These are phyloP conservation scores for Scalopus aquaticus DNA, from an alignment of 2,113 vertebrate species.

Conservation along the genomic window DNA sequence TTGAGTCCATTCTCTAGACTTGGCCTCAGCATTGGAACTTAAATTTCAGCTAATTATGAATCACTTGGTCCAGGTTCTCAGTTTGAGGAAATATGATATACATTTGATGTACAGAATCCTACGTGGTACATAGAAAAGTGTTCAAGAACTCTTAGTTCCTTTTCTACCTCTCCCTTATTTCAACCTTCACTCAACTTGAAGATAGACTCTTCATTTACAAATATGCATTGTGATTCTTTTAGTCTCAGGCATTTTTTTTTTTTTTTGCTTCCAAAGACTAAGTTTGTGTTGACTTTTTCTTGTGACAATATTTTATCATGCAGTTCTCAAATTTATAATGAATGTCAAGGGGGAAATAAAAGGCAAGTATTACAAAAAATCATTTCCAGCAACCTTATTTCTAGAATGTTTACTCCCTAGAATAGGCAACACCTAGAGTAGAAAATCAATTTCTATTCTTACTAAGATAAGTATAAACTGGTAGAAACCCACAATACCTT, in stretches of 20 bases:
- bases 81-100: not conserved
- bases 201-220: not conserved
- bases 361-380: slow-evolving; percentile 24
- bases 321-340: not conserved
- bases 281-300: not conserved
- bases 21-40: not conserved
- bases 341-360: slow-evolving; percentile 26
- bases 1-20: not conserved
- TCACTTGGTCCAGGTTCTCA: not conserved
- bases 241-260: not conserved
- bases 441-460: slow-evolving; percentile 71
- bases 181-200: not conserved
- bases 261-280: not conserved
- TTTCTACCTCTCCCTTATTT: not conserved
- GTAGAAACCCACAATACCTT: slow-evolving; percentile 36
- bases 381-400: slow-evolving; percentile 32
- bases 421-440: slow-evolving; percentile 57
- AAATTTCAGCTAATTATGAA: not conserved
- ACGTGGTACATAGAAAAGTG: not conserved
- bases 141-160: not conserved
- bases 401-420: slow-evolving; percentile 37
- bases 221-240: not conserved
- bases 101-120: not conserved
- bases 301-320: not conserved
- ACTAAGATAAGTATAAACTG: slow-evolving; percentile 55